These are phyloP conservation scores for Garrulus glandarius DNA, from an alignment of 2,797 vertebrate species.

Conservation along the genomic window DNA sequence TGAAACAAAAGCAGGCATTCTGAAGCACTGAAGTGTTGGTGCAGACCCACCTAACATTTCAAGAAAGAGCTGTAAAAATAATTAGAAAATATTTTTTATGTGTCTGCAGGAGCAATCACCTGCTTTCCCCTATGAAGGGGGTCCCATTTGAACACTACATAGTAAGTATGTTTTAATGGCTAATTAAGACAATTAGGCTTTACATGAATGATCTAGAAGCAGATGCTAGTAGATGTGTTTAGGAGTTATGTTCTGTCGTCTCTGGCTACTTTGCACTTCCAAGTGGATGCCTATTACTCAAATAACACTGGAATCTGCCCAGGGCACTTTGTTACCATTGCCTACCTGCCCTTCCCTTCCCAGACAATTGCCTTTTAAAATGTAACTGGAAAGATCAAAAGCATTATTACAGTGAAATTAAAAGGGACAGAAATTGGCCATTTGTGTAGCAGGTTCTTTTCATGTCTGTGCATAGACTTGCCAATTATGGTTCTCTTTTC, in stretches of 20 bases:
- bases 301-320: background rate
- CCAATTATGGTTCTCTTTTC: constrained; percentile 3
- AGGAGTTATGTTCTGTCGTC: background rate
- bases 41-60: background rate
- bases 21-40: background rate
- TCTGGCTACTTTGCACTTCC: background rate
- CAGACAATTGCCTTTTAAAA: background rate
- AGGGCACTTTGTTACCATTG: background rate
- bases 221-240: background rate
- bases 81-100: background rate
- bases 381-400: background rate
- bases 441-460: constrained; percentile 19
- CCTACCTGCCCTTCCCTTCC: background rate
- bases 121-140: background rate
- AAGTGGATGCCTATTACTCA: background rate
- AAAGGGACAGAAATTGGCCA: background rate
- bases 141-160: background rate
- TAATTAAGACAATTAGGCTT: background rate
- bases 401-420: background rate
- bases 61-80: background rate
- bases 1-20: background rate
- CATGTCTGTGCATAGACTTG: background rate
- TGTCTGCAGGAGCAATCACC: background rate
- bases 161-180: background rate
- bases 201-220: background rate